phyloP scores from a whole-genome alignment of 2,797 vertebrate species.

The Leuciscus waleckii region DNA sequence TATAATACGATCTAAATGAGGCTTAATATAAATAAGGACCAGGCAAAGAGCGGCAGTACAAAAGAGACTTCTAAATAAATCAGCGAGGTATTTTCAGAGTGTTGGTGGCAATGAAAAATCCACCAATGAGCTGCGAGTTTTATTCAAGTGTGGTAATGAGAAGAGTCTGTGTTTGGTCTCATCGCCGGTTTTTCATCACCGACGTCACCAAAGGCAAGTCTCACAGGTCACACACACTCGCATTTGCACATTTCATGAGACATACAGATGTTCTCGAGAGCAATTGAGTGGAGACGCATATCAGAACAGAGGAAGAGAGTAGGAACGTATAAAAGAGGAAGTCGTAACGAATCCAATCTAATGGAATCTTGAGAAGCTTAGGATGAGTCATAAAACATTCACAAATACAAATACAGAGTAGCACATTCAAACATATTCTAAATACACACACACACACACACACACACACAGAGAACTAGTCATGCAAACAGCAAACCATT shows the following conservation, averaged over 20 bases:
- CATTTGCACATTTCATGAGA: constrained; percentile 42
- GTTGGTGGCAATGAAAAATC: constrained; percentile 47
- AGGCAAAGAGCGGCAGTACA: constrained; percentile 34
- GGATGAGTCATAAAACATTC: constrained; percentile 54
- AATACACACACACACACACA: constrained; percentile 19
- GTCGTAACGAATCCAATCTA: constrained; percentile 50
- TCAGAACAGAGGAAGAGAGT: constrained; percentile 33
- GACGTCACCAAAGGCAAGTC: constrained; percentile 37
- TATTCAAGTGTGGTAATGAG: constrained; percentile 40
- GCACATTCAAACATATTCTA: constrained; percentile 42
- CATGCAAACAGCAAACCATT: constrained; percentile 31
- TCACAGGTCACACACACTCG: constrained; percentile 41
- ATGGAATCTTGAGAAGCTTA: constrained; percentile 55
- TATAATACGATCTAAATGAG: constrained; percentile 43
- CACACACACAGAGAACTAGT: neutral
- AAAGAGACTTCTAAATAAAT: constrained; percentile 46
- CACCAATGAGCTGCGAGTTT: constrained; percentile 43
- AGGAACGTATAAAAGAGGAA: constrained; percentile 44
- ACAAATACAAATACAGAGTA: constrained; percentile 44
- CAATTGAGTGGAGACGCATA: constrained; percentile 48
- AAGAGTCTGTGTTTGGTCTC: constrained; percentile 40
- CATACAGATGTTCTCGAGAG: constrained; percentile 51
- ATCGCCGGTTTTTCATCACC: constrained; percentile 24
- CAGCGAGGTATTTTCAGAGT: constrained; percentile 48
- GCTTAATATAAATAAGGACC: constrained; percentile 49